A percentile compares a stretch with the other conserved stretches of the same genome.
Evolutionary conservation across 2,888 invertebrate genomes (phyloP).

Genomic region (Dexiosoma caninum): DNA sequence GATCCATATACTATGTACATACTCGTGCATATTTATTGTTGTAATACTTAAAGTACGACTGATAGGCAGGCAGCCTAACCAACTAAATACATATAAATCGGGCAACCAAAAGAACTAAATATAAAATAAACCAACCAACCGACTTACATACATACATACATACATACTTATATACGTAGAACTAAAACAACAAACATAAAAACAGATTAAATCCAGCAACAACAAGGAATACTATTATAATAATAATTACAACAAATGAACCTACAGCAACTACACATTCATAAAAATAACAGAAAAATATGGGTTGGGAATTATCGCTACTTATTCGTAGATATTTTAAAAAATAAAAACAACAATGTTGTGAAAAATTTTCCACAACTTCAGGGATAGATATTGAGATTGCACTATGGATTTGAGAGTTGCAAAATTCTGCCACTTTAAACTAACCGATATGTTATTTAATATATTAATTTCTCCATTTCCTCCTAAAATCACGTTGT

Average conservation of each 20-base stretch:
- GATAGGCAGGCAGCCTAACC: constrained; percentile 1
- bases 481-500: too few species aligned
- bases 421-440: too few species aligned
- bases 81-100: constrained; percentile 11
- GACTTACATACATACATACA: background rate
- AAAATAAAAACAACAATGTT: constrained; percentile 14
- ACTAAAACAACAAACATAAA: constrained; percentile 40
- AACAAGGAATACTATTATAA: background rate
- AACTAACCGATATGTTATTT: too few species aligned
- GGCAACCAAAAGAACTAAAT: constrained; percentile 28
- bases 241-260: constrained; percentile 12
- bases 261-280: constrained; percentile 2
- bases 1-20: constrained; percentile 28
- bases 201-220: constrained; percentile 42
- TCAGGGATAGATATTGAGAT: constrained; percentile 19
- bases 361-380: constrained; percentile 55
- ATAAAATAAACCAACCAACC: constrained; percentile 38
- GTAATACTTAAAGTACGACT: constrained; percentile 17
- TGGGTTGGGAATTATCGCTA: constrained; percentile 57
- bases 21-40: background rate
- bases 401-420: constrained; percentile 19
- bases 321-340: constrained; percentile 39
- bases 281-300: constrained; percentile 51
- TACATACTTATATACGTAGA: constrained; percentile 14
- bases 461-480: too few species aligned